These are phyloP conservation scores for Danaus melanippus DNA, from an alignment of 1,140 invertebrate species.

Conservation along the genomic window DNA sequence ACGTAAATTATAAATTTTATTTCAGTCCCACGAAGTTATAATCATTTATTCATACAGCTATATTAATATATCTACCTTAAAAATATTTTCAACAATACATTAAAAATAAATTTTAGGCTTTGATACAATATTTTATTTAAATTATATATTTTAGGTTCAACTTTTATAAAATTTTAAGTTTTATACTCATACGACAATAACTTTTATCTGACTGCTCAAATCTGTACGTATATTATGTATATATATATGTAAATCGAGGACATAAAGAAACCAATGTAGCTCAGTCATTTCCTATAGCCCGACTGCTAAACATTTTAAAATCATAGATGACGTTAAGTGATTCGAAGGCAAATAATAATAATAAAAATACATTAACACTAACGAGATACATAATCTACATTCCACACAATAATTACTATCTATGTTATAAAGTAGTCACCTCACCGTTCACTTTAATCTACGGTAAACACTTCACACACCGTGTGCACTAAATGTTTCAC, in stretches of 20 bases:
- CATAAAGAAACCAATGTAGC: too few relatives aligned
- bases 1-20: too few relatives aligned
- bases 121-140: too few relatives aligned
- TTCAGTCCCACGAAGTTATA: background rate
- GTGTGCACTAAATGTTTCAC: constrained; percentile 19
- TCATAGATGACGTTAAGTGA: constrained; percentile 23
- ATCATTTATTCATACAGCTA: constrained; percentile 7
- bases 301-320: constrained; percentile 1
- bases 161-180: too few relatives aligned
- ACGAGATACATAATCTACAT: constrained; percentile 30
- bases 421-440: constrained; percentile 32
- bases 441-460: constrained; percentile 29
- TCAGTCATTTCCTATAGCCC: constrained; percentile 12
- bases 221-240: too few relatives aligned
- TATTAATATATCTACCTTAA: constrained; percentile 4
- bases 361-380: constrained; percentile 41
- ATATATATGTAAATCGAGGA: too few relatives aligned
- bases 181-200: too few relatives aligned
- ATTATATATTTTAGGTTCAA: too few relatives aligned
- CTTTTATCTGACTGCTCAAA: too few relatives aligned
- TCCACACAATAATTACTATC: constrained; percentile 44
- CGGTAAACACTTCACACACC: constrained; percentile 20
- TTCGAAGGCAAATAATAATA: constrained; percentile 31
- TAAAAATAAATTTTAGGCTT: too few relatives aligned
- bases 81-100: background rate